phyloP scores from a whole-genome alignment of 1,140 invertebrate species.

The Lepidotrigona ventralis region DNA sequence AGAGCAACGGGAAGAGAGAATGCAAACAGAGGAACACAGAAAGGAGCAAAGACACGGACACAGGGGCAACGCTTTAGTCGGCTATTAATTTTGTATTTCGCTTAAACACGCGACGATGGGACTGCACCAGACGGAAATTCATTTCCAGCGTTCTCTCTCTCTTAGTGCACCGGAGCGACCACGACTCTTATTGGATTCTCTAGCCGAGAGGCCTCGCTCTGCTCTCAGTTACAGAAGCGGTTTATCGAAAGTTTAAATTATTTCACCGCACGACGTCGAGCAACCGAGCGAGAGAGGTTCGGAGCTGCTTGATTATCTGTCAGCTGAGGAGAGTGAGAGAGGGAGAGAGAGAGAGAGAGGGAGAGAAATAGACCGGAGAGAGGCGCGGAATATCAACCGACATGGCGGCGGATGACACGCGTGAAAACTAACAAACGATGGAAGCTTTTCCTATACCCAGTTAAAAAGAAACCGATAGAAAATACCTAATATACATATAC shows the following conservation, averaged over 20 bases:
- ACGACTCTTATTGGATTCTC: slow-evolving; percentile 62
- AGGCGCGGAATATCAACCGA: not conserved
- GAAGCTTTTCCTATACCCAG: not conserved
- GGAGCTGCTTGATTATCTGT: slow-evolving; percentile 9
- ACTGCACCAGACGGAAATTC: slow-evolving; percentile 63
- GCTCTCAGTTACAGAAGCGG: slow-evolving; percentile 61
- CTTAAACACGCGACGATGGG: slow-evolving; percentile 62
- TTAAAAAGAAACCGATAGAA: not conserved
- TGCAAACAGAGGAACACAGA: slow-evolving; percentile 13
- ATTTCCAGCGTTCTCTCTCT: slow-evolving; percentile 50
- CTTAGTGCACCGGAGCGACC: slow-evolving; percentile 40
- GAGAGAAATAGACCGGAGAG: not conserved
- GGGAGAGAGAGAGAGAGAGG: not conserved
- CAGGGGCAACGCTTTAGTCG: slow-evolving; percentile 32
- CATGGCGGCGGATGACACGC: not conserved
- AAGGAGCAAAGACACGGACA: slow-evolving; percentile 20
- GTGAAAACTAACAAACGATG: not conserved
- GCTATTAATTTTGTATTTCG: slow-evolving; percentile 68
- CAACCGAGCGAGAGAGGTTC: not conserved
- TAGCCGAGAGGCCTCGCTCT: slow-evolving; percentile 41
- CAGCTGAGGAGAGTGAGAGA: not conserved
- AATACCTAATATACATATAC: not conserved
- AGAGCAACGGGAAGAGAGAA: not conserved
- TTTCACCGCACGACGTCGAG: slow-evolving; percentile 47
- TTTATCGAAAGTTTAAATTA: slow-evolving; percentile 68